Conservation (phyloP, 2,113 vertebrate genomes). For the Hippopotamus amphibius region DNA sequence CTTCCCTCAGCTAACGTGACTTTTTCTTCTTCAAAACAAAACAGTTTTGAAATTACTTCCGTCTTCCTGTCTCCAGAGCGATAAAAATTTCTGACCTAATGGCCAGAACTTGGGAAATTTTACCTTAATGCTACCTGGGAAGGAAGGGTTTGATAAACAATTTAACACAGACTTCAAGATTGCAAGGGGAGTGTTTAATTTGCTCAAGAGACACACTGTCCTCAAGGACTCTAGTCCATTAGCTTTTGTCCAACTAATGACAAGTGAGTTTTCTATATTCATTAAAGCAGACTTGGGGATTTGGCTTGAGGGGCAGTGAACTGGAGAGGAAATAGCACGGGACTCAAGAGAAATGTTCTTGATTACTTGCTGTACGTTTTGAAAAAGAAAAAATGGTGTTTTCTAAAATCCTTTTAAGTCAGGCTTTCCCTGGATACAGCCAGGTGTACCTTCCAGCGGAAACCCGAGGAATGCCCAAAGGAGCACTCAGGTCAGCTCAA, state of each 20-base stretch:
- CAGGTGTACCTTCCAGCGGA: neutral
- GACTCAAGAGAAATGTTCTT: conserved; percentile 77
- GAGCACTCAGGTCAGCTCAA: neutral
- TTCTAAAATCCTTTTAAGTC: conserved; percentile 61
- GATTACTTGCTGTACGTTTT: conserved; percentile 69
- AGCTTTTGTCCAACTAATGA: conserved; percentile 82
- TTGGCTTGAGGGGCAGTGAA: conserved; percentile 79
- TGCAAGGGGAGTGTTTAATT: conserved; percentile 79
- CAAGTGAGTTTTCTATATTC: conserved; percentile 83
- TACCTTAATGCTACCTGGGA: conserved; percentile 68
- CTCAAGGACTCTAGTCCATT: conserved; percentile 79
- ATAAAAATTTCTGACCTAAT: conserved; percentile 74
- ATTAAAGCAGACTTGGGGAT: conserved; percentile 80
- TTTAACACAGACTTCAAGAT: conserved; percentile 74
- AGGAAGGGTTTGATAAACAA: conserved; percentile 77
- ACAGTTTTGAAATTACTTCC: conserved; percentile 64
- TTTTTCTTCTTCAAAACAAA: conserved; percentile 59
- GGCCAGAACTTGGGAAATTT: conserved; percentile 68
- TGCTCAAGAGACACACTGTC: conserved; percentile 75
- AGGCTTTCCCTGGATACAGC: neutral
- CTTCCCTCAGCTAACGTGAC: conserved; percentile 38
- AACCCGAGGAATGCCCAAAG: neutral
- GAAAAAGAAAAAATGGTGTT: conserved; percentile 74
- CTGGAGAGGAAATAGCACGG: conserved; percentile 78
- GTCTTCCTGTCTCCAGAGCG: conserved; percentile 50